A percentile compares a stretch with the other conserved stretches of the same genome.
Evolutionary conservation across 2,113 vertebrate species (phyloP).

Genomic region (Collichthys lucidus): DNA sequence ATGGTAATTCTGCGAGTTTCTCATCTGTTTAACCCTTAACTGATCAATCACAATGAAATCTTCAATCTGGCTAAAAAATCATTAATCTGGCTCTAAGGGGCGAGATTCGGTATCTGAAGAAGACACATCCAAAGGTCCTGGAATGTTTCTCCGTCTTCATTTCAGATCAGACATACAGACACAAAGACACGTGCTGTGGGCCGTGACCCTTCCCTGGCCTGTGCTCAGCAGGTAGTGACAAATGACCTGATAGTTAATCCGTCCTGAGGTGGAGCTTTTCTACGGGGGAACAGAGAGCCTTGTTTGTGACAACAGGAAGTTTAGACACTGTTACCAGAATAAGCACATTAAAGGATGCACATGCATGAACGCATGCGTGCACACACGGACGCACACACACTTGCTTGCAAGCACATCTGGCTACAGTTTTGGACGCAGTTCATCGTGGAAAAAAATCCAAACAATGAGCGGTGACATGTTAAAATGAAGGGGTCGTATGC

Average conservation of each 20-base stretch:
- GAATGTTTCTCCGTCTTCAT: constrained; percentile 68
- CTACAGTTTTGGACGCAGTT: constrained; percentile 26
- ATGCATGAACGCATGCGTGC: constrained; percentile 65
- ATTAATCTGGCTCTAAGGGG: constrained; percentile 16
- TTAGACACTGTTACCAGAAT: constrained; percentile 56
- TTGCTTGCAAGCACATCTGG: constrained; percentile 45
- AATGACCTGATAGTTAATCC: constrained; percentile 81
- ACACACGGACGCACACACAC: constrained; percentile 37
- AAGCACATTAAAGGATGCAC: constrained; percentile 71
- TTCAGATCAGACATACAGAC: constrained; percentile 67
- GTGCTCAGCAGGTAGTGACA: constrained; percentile 83
- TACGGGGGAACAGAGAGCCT: constrained; percentile 62
- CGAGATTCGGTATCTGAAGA: constrained; percentile 34
- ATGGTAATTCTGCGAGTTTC: constrained; percentile 1
- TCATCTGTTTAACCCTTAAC: constrained; percentile 3
- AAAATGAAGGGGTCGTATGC: constrained; percentile 6
- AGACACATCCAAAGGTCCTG: constrained; percentile 45
- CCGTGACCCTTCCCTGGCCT: constrained; percentile 71
- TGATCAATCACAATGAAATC: constrained; percentile 54
- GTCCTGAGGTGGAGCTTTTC: constrained; percentile 77
- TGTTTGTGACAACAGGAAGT: constrained; percentile 80
- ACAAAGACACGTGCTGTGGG: constrained; percentile 66
- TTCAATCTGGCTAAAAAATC: constrained; percentile 7
- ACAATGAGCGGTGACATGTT: constrained; percentile 19
- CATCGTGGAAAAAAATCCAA: constrained; percentile 27